Evolutionary conservation across 2,113 vertebrate species (phyloP), one percentile per base, ranked within the genome.

Genomic region (Lampris megalopsis): DNA sequence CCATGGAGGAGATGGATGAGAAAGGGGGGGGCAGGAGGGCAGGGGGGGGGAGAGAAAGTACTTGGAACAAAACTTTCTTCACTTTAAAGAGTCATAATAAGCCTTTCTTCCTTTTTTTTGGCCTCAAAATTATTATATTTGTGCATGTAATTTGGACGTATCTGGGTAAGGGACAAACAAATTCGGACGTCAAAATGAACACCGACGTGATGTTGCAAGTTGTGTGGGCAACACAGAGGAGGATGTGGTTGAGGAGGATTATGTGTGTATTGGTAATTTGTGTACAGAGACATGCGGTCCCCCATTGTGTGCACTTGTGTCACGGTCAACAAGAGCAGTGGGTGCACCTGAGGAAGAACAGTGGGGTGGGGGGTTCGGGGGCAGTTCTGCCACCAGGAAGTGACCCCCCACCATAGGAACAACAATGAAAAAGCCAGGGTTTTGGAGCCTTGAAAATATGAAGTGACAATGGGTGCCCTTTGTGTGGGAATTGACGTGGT

Each of bases 391-490:
- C 80, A 81, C 80, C 74, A 84, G 82, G 88, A 86, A 86, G 38
- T 90, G 86, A 91, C 90, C 87, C 86, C 86, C 82, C 80, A 84
- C 86, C 81, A 79, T 80, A 66, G 42, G 81, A 89, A 91, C 80
- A 85, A 91, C 86, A 88, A 84, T 84, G 70, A 83, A 89, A 89
- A 87, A 78, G 62, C 75, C 70, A 40, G 86, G 77, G 56, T 90
- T 91, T 86, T 84, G 89, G 87, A 90, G 86, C 84, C 86, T 88
- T 83, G 89, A 88, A 92, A 93, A 94, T 94, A 84, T 93, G 91
- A 95, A 93, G 93, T 94, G 94, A 95, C 93, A 93, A 92, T 91
- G 84, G 84, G 70, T 94, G 90, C 82, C 93, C 93, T 93, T 94
- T 93, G 92, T 92, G 89, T 85, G 82, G 86, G 88, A 91, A 91